phyloP scores from a whole-genome alignment of 2,113 vertebrate species.

The Oophaga pumilio region DNA sequence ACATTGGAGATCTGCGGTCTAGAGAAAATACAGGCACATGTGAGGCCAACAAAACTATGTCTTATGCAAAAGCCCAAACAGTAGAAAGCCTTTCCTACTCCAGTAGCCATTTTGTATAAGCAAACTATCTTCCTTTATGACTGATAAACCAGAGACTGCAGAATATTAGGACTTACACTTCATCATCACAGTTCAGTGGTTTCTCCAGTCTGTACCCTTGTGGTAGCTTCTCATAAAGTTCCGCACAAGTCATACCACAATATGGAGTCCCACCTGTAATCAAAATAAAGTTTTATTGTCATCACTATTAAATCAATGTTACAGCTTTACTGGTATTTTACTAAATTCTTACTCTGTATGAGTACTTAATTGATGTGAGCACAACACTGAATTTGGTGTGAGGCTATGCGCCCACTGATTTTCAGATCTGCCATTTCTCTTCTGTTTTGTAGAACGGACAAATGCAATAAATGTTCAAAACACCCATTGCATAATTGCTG shows the following conservation, averaged over 20 bases:
- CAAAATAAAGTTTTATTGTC: slow-evolving; percentile 2
- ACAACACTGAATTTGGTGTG: too few relatives aligned
- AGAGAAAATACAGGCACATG: neutral
- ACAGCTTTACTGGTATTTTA: neutral
- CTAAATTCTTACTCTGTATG: neutral
- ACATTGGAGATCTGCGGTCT: neutral
- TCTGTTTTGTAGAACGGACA: too few relatives aligned
- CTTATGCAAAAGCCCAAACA: neutral
- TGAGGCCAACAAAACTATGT: neutral
- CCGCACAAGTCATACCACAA: slow-evolving; percentile 86
- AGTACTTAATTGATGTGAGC: too few relatives aligned
- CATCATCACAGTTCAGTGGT: slow-evolving; percentile 86
- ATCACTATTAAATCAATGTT: neutral
- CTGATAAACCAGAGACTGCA: neutral
- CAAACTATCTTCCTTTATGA: neutral
- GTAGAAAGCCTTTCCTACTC: neutral
- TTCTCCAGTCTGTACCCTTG: slow-evolving; percentile 87
- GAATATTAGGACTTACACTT: slow-evolving; percentile 74
- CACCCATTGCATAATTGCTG: too few relatives aligned
- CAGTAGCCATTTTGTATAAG: neutral
- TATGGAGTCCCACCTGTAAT: slow-evolving; percentile 84
- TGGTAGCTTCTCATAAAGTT: slow-evolving; percentile 86
- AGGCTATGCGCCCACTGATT: too few relatives aligned
- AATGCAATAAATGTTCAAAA: too few relatives aligned
- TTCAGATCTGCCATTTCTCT: too few relatives aligned